Conservation (phyloP, 2,888 invertebrate species). For the Lamellibrachia columna region DNA sequence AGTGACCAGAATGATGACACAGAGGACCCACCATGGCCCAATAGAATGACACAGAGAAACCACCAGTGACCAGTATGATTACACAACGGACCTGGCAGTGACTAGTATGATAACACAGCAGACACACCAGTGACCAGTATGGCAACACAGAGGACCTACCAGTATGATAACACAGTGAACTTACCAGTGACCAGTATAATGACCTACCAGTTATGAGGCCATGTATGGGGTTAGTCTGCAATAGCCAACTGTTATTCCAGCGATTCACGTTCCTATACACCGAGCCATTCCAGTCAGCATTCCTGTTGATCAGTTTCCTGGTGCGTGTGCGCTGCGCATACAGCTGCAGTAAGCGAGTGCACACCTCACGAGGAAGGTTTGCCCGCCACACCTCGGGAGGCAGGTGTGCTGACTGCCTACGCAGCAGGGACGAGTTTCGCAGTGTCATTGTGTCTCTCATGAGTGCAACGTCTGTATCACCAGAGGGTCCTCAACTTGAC, state of each 20-base stretch:
- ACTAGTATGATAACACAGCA: background rate
- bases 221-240: slow-evolving; percentile 53
- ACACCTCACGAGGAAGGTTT: background rate
- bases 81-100: background rate
- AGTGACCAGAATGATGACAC: background rate
- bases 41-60: background rate
- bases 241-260: slow-evolving; percentile 53
- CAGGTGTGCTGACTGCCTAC: background rate
- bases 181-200: background rate
- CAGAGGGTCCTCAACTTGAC: background rate
- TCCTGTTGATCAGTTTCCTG: slow-evolving; percentile 48
- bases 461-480: background rate
- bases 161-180: background rate
- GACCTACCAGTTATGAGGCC: slow-evolving; percentile 7
- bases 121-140: background rate
- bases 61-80: background rate
- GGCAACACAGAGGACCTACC: background rate
- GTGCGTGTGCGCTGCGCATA: background rate
- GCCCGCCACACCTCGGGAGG: background rate
- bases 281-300: slow-evolving; percentile 52
- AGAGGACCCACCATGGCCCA: background rate
- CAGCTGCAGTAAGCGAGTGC: background rate
- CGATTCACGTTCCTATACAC: slow-evolving; percentile 51
- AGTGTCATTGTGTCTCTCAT: slow-evolving; percentile 4
- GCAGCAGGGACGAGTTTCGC: background rate